Base-by-base conservation (phyloP, 2,888 invertebrate genomes). In the Acleris holmiana region DNA sequence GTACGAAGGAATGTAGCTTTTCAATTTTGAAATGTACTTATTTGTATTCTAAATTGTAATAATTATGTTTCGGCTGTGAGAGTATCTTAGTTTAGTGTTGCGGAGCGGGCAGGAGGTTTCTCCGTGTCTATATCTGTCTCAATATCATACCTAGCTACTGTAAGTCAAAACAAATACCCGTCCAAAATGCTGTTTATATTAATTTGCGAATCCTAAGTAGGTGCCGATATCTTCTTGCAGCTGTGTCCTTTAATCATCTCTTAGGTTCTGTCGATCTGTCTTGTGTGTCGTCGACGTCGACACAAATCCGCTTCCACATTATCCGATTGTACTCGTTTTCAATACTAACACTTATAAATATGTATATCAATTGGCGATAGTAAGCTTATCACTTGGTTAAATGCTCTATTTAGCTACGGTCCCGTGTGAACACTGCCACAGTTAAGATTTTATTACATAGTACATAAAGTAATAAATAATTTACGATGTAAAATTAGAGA, bases 21-120 rank as follows among this genome's bases (percentile, higher is more conserved):
- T 69, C 72, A 63, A 69, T 70, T 73, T 74, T 61, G 35, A 56
- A 61, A 61, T 68, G 56, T 70, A 67, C 59, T 55, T 63, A 66
- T 61, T 55, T 70, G 76, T 77, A 73, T 77, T 74, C 82, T 78
- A 79, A 88, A 87, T 86, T 65, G 55, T 83, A 80, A 76, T 82
- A 75, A 79, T 84, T 86, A 80, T 74, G 77, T 86, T 88, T 88
- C 84, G 89, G 89, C 89, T 90, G 89, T 91, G 90, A 90, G 77
- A 79, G 79, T 82, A 85, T 79, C 73, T 84, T 86, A 83, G 78
- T 84, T 79, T 85, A 82, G 78, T 77, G 73, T 78, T 72, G 73
- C 71, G 67, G 73, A 71, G 71, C 51, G 67, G 58, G 54, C 61
- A 50, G 54, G 56, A 47, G 46, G 41, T 48, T 18, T 50, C 54